phyloP scores from a whole-genome alignment of 2,797 vertebrate species.

The Chelidonichthys spinosus region DNA sequence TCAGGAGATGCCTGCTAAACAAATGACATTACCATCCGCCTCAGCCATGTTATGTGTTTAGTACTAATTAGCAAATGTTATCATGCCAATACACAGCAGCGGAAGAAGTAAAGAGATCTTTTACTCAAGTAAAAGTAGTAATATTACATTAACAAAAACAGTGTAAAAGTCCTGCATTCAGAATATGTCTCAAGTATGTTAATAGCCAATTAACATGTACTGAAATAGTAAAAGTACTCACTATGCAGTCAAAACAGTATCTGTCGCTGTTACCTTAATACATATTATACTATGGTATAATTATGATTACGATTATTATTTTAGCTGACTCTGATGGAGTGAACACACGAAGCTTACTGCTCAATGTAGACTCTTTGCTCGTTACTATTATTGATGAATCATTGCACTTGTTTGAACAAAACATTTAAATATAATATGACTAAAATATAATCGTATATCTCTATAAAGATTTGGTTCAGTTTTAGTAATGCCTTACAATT shows the following conservation, averaged over 20 bases:
- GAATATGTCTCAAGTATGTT: too few relatives aligned
- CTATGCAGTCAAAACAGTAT: neutral
- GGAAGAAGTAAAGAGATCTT: neutral
- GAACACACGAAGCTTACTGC: neutral
- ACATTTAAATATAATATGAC: neutral
- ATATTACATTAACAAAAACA: neutral
- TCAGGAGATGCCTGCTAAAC: neutral
- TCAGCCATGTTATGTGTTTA: neutral
- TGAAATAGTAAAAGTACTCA: neutral
- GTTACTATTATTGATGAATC: slow-evolving; percentile 2
- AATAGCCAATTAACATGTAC: too few relatives aligned
- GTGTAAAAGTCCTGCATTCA: too few relatives aligned
- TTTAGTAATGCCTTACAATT: slow-evolving; percentile 47
- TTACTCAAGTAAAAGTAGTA: neutral
- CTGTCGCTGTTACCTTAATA: neutral
- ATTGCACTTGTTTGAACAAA: neutral
- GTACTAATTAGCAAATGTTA: neutral
- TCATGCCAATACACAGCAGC: neutral
- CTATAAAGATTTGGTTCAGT: slow-evolving; percentile 18
- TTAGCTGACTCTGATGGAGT: neutral
- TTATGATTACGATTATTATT: neutral
- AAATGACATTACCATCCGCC: neutral
- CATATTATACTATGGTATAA: neutral
- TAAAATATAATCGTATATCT: neutral
- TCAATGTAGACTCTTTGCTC: neutral